Evolutionary conservation across 2,113 vertebrate genomes (phyloP).

Genomic region (Pungitius pungitius): DNA sequence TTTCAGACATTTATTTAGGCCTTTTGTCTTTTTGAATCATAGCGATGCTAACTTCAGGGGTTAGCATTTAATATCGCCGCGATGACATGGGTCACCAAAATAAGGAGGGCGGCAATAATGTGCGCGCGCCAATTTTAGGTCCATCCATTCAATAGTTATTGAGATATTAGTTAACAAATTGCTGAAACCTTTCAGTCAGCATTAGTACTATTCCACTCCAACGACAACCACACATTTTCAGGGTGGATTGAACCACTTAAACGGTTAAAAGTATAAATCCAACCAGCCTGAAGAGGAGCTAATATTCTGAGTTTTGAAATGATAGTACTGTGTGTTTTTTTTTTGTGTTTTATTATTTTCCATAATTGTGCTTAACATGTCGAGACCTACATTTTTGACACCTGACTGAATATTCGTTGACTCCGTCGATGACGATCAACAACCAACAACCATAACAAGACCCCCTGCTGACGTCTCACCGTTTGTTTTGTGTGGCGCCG

Average conservation of each 20-base stretch:
- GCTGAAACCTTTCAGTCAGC: not conserved
- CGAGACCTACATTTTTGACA: conserved; percentile 41
- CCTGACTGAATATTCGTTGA: conserved; percentile 48
- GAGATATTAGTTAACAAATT: not conserved
- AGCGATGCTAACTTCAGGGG: not conserved
- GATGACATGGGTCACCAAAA: not conserved
- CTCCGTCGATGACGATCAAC: conserved; percentile 60
- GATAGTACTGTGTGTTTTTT: not conserved
- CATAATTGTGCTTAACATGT: conserved; percentile 19
- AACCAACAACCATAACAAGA: conserved; percentile 46
- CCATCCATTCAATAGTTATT: not conserved
- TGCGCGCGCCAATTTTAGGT: not conserved
- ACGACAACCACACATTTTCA: not conserved
- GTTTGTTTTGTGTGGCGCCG: conserved; percentile 51
- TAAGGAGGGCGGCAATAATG: not conserved
- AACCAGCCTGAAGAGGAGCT: not conserved
- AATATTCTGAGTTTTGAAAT: not conserved
- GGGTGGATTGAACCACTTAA: not conserved
- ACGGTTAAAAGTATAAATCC: not conserved
- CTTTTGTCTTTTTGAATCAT: not conserved
- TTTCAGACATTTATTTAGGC: too few species aligned
- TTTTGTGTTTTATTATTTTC: not conserved
- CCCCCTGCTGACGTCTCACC: conserved; percentile 38
- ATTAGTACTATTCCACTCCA: not conserved
- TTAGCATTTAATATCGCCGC: not conserved